Conservation (phyloP, 2,113 vertebrate genomes). For the Trochalopteron elliotii region DNA sequence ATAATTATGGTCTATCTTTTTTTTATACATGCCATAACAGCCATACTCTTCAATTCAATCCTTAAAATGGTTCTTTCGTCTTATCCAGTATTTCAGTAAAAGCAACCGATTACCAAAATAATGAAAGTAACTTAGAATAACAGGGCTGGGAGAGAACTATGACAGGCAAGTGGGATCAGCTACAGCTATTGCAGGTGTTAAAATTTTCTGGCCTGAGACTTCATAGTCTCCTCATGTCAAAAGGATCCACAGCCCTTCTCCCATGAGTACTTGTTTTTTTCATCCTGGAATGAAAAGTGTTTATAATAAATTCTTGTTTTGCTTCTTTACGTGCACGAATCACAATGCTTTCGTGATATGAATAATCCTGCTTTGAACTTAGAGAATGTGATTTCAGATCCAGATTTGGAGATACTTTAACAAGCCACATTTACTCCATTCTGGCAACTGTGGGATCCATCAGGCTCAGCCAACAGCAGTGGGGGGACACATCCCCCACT, state of each 20-base stretch:
- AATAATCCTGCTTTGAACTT: not conserved
- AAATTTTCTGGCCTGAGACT: not conserved
- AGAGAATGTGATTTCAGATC: not conserved
- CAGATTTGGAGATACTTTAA: not conserved
- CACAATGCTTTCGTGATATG: not conserved
- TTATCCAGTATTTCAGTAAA: not conserved
- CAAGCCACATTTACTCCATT: not conserved
- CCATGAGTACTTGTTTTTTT: not conserved
- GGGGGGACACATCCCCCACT: fast-evolving
- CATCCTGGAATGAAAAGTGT: not conserved
- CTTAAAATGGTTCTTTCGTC: not conserved
- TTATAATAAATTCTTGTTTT: not conserved
- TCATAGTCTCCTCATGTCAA: not conserved
- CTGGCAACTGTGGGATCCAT: not conserved
- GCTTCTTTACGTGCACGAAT: not conserved
- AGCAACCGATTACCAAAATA: not conserved
- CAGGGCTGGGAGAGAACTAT: not conserved
- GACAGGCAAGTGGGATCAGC: not conserved
- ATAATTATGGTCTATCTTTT: not conserved
- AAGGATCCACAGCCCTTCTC: not conserved
- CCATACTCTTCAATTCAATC: not conserved
- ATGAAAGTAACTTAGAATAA: not conserved
- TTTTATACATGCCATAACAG: not conserved
- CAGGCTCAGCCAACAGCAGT: not conserved
- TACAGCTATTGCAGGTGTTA: not conserved